Base-by-base conservation (phyloP, 2,797 vertebrate species). In the Enteromius paludinosus region DNA sequence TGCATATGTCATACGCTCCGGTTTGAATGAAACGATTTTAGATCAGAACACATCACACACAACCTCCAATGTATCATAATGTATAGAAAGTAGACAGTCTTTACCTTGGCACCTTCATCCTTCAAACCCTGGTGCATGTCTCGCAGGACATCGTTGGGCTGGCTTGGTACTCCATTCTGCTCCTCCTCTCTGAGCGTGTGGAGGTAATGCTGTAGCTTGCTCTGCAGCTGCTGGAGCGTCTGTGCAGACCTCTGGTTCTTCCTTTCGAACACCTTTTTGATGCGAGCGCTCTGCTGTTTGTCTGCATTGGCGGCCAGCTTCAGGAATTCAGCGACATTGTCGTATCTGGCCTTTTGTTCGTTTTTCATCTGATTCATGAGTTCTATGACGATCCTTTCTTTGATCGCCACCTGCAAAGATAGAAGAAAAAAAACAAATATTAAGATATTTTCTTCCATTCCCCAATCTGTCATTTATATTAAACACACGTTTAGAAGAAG, bases 221-320 rank as follows among this genome's bases (percentile, higher is more conserved):
- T 96, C 90, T 99, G 98, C 85, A 99, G 93, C 80, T 99, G 97
- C 83, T 97, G 95, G 91, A 99, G 98, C 49, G 96, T 97, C 89
- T 99, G 97, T 2, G 97, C 96, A 0, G 98, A 99, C 89, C 98
- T 98, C 90, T 99, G 98, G 91, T 99, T 99, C 86, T 99, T 99
- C 94, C 98, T 99, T 92, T 99, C 98, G 74, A 99, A 99, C 87
- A 98, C 95, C 85, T 99, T 97, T 79, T 99, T 99, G 92, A 99
- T 98, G 47, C 97, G 97, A 17, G 96, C 94, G 0, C 96, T 97
- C 93, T 99, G 98, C 89, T 97, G 97, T 83, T 97, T 96, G 93
- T 99, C 98, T 0, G 98, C 98, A 0, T 97, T 98, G 87, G 97
- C 98, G 82, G 97, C 98, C 20, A 99, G 92, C 89, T 98, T 99